Base-by-base conservation (phyloP, 1,140 invertebrate genomes). In the Orchestia grillus region DNA sequence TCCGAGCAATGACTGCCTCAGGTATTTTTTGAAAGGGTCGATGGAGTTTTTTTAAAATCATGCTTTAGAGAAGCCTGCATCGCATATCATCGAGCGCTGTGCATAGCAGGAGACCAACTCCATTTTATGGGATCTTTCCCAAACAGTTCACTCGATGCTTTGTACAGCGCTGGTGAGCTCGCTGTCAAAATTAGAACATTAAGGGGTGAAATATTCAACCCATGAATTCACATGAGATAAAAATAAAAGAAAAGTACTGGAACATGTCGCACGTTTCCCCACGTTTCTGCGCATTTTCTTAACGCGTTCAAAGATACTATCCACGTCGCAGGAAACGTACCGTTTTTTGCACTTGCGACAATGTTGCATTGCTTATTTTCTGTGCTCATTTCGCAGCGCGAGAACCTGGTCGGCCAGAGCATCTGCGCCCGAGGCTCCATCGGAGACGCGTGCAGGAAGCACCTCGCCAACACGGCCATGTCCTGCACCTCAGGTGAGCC, bases 401-500 rank as follows among this genome's bases (percentile, higher is more conserved):
- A 94, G 0, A 94, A 94, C 92, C 44, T 94, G 92, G 44, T 96
- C 44, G 96, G 96, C 41, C 87, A 96, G 43, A 96, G 96, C 45
- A 88, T 92, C 45, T 96, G 96, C 44, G 96, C 96, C 0, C 41
- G 96, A 47, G 96, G 96, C 42, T n/a, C 44, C n/a, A 47, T 41
- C 36, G 96, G 96, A 16, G 87, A 96, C 53, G 96, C 47, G 1
- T 96, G 96, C n/a, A 43, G 96, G 44, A 90, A 47, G 36, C 77
- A 96, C 57, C 87, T 96, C 28, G 90, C 47, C 41, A 96, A 23
- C 41, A 90, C 96, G 42, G 96, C 96, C 42, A 44, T 96, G 96
- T 42, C 96, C 43, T 96, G 96, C 45, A 53, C 96, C 45, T 96
- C 96, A 44, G 96, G 96, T 96, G n/a, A 44, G 88, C 47, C 28